Base-by-base conservation (phyloP, 2,888 invertebrate species). In the Melolontha melolontha region DNA sequence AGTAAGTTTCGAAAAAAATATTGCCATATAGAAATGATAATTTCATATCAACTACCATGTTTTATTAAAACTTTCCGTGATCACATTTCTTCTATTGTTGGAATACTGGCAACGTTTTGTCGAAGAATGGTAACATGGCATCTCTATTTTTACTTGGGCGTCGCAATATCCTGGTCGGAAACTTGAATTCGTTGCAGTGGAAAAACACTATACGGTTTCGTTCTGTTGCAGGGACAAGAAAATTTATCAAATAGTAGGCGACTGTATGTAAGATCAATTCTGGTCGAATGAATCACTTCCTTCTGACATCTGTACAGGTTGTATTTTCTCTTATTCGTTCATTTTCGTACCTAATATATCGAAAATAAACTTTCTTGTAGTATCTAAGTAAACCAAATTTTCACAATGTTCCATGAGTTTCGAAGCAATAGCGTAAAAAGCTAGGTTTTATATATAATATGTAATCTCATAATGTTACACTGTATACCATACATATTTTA, bases 141-240 rank as follows among this genome's bases (percentile, higher is more conserved):
- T 12, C 42, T 17, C 12, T 57, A 41, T 57, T 41, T 11, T 41
- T 57, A 57, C 22, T 16, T 42, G 12, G 55, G 42, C 22, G 16
- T 41, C 42, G 55, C 42, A 57, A 41, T 57, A 57, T 57, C 55
- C 55, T 42, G 55, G 14, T 42, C 41, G 42, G 55, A 12, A 42
- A 17, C 42, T n/a, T 1, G 22, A 17, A 11, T 41, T 27, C n/a
- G 41, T 41, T 42, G 12, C 12, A 10, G 16, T 41, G 22, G 55
- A 42, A 57, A 57, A 42, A 22, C 22, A 40, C 22, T 57, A 57
- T 57, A 57, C 12, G 55, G 55, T 16, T 22, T 7, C n/a, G 17
- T 42, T 42, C 42, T 42, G 27, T 57, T 17, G 22, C 7, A 12
- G 8, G n/a, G 55, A n/a, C 14, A 57, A 27, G 41, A 17, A 11